A percentile compares a stretch with the other conserved stretches of the same genome.
Evolutionary conservation across 2,113 vertebrate species (phyloP).

Genomic region (Microtus ochrogaster): DNA sequence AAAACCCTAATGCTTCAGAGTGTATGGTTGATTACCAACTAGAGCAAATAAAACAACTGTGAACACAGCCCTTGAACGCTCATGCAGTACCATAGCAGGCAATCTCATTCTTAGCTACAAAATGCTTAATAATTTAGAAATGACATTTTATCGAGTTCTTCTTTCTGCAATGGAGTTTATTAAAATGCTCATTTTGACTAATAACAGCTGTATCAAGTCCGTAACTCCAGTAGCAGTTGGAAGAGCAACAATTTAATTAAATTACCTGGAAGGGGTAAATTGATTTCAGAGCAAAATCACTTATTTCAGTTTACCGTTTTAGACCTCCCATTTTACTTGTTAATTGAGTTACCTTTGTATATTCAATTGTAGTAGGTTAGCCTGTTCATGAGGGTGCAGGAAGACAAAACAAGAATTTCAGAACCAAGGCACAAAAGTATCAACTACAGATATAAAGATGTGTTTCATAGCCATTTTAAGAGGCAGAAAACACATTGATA

Average conservation of each 20-base stretch:
- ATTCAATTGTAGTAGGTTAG: background rate
- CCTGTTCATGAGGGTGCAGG: background rate
- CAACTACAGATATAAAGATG: background rate
- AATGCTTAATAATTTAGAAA: conserved; percentile 54
- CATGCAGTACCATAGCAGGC: background rate
- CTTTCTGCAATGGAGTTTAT: conserved; percentile 4
- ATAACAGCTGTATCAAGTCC: background rate
- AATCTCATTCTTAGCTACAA: conserved; percentile 24
- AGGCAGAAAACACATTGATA: background rate
- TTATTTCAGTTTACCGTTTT: conserved; percentile 40
- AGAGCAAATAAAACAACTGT: background rate
- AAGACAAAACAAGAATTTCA: conserved; percentile 27
- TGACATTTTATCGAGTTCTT: conserved; percentile 33
- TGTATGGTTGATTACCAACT: background rate
- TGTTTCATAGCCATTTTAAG: background rate
- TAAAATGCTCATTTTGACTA: conserved; percentile 48
- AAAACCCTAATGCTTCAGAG: background rate
- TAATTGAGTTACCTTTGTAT: conserved; percentile 42
- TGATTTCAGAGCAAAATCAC: conserved; percentile 49
- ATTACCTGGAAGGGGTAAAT: conserved; percentile 49
- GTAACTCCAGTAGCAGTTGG: background rate
- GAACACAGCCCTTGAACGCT: conserved; percentile 6
- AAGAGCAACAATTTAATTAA: conserved; percentile 56
- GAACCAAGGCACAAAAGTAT: background rate
- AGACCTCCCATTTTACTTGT: background rate